A percentile compares a stretch with the other conserved stretches of the same genome.
Evolutionary conservation across 1,140 invertebrate species (phyloP).

Genomic region (Drosophila nigromelanica): DNA sequence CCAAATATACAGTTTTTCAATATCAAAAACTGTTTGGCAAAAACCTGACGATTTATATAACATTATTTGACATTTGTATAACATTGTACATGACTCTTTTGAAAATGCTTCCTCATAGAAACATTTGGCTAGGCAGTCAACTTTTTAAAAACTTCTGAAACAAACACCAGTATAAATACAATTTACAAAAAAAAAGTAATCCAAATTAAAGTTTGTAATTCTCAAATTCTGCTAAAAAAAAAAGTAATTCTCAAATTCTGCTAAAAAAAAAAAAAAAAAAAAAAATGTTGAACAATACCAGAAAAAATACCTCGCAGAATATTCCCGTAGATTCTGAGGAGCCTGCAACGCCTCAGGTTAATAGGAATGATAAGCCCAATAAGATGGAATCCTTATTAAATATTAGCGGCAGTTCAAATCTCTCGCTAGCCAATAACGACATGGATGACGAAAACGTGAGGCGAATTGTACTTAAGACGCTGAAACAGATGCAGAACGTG

Average conservation of each 20-base stretch:
- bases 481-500: slow-evolving; percentile 19
- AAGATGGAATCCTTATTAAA: slow-evolving; percentile 12
- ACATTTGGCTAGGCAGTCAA: no score
- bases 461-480: slow-evolving; percentile 13
- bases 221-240: no score
- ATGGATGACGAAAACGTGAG: background rate
- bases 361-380: background rate
- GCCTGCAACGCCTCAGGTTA: background rate
- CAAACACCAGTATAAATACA: background rate
- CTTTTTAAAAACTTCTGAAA: background rate
- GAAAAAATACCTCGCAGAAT: background rate
- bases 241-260: no score
- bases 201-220: background rate
- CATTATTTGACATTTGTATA: no score
- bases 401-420: background rate
- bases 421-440: no score
- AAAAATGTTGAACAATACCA: background rate
- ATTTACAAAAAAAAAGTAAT: background rate
- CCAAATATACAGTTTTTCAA: no score
- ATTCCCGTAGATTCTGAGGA: background rate
- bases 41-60: no score
- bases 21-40: no score
- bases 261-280: background rate
- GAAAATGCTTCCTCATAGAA: no score
- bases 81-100: no score